These are phyloP conservation scores for Hydrocynus forskahlii DNA, from an alignment of 2,797 vertebrate genomes.

Conservation along the genomic window DNA sequence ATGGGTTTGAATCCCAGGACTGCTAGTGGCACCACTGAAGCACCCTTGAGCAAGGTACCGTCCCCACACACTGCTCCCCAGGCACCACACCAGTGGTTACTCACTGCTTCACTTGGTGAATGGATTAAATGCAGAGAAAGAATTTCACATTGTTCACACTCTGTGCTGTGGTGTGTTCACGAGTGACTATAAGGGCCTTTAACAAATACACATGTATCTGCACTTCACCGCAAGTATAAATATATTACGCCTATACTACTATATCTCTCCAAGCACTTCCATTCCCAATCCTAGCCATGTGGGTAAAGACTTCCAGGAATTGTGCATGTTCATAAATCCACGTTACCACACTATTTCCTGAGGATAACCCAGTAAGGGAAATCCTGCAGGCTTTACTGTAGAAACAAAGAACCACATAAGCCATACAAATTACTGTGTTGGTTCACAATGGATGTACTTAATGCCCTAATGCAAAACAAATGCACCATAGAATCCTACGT, in stretches of 20 bases:
- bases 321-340: constrained; percentile 34
- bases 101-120: no score
- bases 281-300: constrained; percentile 11
- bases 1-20: no score
- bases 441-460: not conserved
- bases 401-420: constrained; percentile 2
- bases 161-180: no score
- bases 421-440: not conserved
- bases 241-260: not conserved
- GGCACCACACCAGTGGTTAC: no score
- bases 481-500: no score
- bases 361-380: constrained; percentile 17
- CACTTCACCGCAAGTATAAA: not conserved
- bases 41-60: no score
- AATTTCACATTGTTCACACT: no score
- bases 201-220: not conserved
- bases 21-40: no score
- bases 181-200: no score
- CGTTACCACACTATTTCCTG: constrained; percentile 21
- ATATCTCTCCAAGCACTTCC: not conserved
- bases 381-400: constrained; percentile 34
- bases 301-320: constrained; percentile 53
- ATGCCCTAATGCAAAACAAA: not conserved
- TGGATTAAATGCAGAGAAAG: no score
- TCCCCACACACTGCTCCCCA: no score